Evolutionary conservation across 2,888 invertebrate species (phyloP), one percentile per base, ranked within the genome.

Genomic region (Aleiodes testaceus): DNA sequence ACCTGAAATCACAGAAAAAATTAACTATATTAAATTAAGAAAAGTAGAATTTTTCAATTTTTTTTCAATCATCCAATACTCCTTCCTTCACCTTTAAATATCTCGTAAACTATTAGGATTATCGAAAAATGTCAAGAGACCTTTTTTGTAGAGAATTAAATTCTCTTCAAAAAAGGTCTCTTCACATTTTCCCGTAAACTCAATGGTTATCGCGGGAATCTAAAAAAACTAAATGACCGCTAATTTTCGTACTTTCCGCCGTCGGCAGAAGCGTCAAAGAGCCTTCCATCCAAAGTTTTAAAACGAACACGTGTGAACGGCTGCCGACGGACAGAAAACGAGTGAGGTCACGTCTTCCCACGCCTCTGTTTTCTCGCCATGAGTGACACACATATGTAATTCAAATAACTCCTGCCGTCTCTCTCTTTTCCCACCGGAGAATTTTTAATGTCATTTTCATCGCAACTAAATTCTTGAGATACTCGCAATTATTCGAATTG

Each of bases 291-390:
- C 55, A 26, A 36, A 59, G 36, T 59, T 59, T 55, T 55, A 36
- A 66, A 49, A 52, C 50, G 49, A 78, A 84, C 85, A 85, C 81
- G 83, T 85, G 85, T 84, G 83, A 84, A 84, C 85, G 85, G 82
- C 84, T 86, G 85, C 74, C 80, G 81, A 83, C 81, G 77, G 74
- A 70, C 73, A 73, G 69, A 68, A 69, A 72, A 44, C 47, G 72
- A 75, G 71, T 75, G 77, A 75, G 78, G 80, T 70, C 78, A 79
- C 72, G 79, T 79, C 84, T 86, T 86, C 85, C 86, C 86, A 86
- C 86, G 86, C 84, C 80, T 81, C 80, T 83, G 79, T 77, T 72
- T 74, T 74, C 72, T 71, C 72, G 45, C 20, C 61, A 72, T 59
- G 18, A 59, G 36, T 75, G 79, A 80, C 79, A 64, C 77, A 80